Evolutionary conservation across 2,113 vertebrate genomes (phyloP).

Genomic region (Paramormyrops kingsleyae): DNA sequence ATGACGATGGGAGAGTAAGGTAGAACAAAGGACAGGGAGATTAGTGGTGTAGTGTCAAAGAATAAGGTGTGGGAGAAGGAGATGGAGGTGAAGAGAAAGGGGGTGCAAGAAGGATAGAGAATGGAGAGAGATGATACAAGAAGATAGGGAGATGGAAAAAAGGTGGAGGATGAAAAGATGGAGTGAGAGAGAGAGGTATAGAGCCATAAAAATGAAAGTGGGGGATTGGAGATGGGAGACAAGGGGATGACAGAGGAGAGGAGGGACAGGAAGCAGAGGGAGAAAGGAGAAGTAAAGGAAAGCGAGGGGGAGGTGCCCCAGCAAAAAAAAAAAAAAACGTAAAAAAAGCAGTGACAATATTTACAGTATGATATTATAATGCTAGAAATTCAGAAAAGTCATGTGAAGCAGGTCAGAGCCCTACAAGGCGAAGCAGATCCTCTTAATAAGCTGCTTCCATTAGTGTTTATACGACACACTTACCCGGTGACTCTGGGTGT

Average conservation of each 20-base stretch:
- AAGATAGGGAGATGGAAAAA: neutral
- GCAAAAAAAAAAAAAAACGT: neutral
- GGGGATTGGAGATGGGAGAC: neutral
- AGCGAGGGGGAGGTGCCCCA: neutral
- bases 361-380: neutral
- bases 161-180: neutral
- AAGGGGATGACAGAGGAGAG: neutral
- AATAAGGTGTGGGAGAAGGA: neutral
- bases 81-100: neutral
- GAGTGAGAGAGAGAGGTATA: neutral
- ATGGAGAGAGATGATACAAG: neutral
- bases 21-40: neutral
- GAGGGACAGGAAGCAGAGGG: neutral
- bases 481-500: neutral
- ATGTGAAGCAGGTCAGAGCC: neutral
- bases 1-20: neutral
- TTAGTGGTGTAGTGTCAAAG: neutral
- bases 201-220: neutral
- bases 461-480: neutral
- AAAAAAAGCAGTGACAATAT: neutral
- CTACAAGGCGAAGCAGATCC: neutral
- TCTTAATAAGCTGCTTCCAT: neutral
- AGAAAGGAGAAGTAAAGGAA: neutral
- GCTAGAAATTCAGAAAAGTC: neutral
- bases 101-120: neutral